These are phyloP conservation scores for Lethocerus indicus DNA, from an alignment of 1,140 invertebrate species.

Conservation along the genomic window DNA sequence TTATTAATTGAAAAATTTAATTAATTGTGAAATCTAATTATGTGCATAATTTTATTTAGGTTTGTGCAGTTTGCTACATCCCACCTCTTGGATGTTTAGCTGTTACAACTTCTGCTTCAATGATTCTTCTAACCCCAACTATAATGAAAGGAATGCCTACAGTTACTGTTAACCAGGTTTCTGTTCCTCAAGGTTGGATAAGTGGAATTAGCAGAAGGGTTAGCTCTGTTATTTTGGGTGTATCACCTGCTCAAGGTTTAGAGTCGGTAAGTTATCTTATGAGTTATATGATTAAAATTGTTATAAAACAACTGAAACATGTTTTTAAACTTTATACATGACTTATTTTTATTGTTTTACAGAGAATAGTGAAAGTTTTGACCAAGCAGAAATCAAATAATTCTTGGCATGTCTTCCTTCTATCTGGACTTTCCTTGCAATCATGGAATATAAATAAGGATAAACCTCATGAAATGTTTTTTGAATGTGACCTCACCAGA, in stretches of 20 bases:
- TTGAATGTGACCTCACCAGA: too few relatives aligned
- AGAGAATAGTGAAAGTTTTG: constrained; percentile 1
- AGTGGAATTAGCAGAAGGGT: constrained; percentile 72
- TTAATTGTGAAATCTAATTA: too few relatives aligned
- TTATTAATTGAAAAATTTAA: too few relatives aligned
- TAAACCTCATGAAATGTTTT: too few relatives aligned
- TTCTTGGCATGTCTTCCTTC: constrained; percentile 7
- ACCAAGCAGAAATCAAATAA: neutral
- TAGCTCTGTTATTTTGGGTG: constrained; percentile 74
- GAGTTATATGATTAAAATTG: neutral
- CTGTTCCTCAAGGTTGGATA: constrained; percentile 66
- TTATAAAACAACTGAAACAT: neutral
- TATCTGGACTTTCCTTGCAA: constrained; percentile 4
- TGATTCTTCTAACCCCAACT: constrained; percentile 52
- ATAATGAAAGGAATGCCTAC: constrained; percentile 38
- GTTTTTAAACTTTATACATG: neutral
- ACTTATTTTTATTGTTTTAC: constrained; percentile 9
- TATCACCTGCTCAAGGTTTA: constrained; percentile 42
- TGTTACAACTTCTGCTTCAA: constrained; percentile 78
- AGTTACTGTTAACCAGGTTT: constrained; percentile 50
- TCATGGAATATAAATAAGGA: neutral
- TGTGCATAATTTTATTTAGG: constrained; percentile 26
- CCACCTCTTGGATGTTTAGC: constrained; percentile 61
- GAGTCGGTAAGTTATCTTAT: constrained; percentile 49
- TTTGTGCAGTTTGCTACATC: constrained; percentile 51